These are phyloP conservation scores for Parazoanthus darwini DNA, from an alignment of 92 coral and sea anemone genomes.

Conservation along the genomic window DNA sequence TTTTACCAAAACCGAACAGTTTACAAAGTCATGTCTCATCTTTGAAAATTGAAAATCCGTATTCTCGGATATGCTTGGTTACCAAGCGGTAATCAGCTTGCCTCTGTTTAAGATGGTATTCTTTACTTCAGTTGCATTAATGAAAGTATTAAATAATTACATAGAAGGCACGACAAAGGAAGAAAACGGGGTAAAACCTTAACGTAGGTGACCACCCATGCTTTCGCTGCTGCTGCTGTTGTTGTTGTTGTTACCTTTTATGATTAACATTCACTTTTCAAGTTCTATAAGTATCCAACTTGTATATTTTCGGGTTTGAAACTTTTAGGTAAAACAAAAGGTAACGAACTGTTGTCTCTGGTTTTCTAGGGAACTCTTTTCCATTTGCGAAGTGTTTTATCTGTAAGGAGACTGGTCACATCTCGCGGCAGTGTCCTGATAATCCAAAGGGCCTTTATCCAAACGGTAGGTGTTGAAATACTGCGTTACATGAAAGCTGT, in stretches of 20 bases:
- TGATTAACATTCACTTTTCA: background rate
- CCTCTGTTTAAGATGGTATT: too few relatives aligned
- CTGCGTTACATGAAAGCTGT: background rate
- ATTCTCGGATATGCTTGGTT: too few relatives aligned
- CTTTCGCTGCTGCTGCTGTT: too few relatives aligned
- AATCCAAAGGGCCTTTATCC: conserved; percentile 99
- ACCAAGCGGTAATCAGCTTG: too few relatives aligned
- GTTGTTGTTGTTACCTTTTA: too few relatives aligned
- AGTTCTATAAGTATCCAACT: background rate
- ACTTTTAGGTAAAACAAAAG: too few relatives aligned
- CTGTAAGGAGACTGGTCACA: conserved; percentile 93
- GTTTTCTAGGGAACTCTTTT: conserved; percentile 51
- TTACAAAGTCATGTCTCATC: background rate
- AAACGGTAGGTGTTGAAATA: conserved; percentile 54
- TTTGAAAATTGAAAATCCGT: too few relatives aligned
- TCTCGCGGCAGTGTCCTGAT: conserved; percentile 87
- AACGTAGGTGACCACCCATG: too few relatives aligned
- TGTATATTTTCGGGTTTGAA: background rate
- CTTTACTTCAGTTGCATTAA: too few relatives aligned
- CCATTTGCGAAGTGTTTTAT: conserved; percentile 98
- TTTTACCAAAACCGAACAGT: background rate
- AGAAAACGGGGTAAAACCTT: too few relatives aligned
- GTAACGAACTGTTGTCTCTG: background rate
- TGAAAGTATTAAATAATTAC: too few relatives aligned
- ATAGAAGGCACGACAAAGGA: too few relatives aligned